Evolutionary conservation across 2,888 invertebrate genomes (phyloP).

Genomic region (Meandrusa payeni): DNA sequence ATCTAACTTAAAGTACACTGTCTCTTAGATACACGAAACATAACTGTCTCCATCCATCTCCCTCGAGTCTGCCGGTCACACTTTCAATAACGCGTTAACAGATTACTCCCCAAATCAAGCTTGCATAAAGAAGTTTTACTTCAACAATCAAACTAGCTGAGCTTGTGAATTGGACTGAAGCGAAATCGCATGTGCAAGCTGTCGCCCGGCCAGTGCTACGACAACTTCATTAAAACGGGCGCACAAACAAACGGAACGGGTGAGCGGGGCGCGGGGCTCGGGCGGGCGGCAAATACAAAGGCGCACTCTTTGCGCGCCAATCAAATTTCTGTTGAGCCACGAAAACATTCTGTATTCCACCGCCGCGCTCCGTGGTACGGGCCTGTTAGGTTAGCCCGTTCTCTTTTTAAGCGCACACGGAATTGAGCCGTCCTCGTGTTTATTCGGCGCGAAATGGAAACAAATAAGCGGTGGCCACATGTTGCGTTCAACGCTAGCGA

Average conservation of each 20-base stretch:
- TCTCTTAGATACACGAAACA: too few species aligned
- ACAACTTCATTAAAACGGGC: conserved; percentile 59
- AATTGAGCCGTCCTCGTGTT: conserved; percentile 2
- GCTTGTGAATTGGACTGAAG: conserved; percentile 14
- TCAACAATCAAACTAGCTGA: too few species aligned
- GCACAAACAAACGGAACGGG: conserved; percentile 47
- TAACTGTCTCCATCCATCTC: too few species aligned
- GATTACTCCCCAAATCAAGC: too few species aligned
- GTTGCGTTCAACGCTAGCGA: neutral
- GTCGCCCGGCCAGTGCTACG: conserved; percentile 34
- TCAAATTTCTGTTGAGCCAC: conserved; percentile 46
- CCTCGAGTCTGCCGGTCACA: too few species aligned
- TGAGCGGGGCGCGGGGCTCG: too few species aligned
- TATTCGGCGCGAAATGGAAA: conserved; percentile 1
- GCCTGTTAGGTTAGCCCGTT: conserved; percentile 21
- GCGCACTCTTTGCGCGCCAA: conserved; percentile 53
- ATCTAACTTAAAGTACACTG: too few species aligned
- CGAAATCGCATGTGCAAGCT: neutral
- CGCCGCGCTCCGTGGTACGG: conserved; percentile 9
- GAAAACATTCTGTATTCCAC: conserved; percentile 27
- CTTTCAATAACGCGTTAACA: too few species aligned
- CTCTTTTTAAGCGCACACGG: conserved; percentile 5
- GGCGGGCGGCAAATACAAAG: conserved; percentile 33
- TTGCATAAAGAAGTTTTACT: too few species aligned
- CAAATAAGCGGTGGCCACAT: conserved; percentile 1